A percentile compares a stretch with the other conserved stretches of the same genome.
These are phyloP conservation scores for Latrodectus hesperus DNA, from an alignment of 2,888 invertebrate genomes.

Conservation along the genomic window DNA sequence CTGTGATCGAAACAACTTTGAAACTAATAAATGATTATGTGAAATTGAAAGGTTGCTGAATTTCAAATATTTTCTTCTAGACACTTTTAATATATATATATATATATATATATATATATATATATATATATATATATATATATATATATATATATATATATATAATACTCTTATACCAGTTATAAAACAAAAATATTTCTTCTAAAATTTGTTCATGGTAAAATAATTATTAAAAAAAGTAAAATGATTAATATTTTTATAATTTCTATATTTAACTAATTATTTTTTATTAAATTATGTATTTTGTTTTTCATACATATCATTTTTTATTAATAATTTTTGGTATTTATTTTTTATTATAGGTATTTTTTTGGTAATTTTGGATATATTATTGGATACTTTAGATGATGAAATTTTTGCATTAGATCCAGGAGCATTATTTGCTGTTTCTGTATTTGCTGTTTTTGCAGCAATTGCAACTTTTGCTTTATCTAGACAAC, in stretches of 20 bases:
- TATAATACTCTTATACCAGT: too few relatives aligned
- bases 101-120: too few relatives aligned
- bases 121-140: too few relatives aligned
- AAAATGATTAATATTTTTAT: not conserved
- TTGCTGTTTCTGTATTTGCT: conserved; percentile 25
- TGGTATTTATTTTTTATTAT: conserved; percentile 20
- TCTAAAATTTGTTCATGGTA: not conserved
- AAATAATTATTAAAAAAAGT: not conserved
- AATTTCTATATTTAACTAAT: not conserved
- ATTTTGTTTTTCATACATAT: not conserved
- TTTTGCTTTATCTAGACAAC: conserved; percentile 45
- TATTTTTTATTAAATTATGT: not conserved
- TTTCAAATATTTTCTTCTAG: too few relatives aligned
- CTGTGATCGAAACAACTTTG: too few relatives aligned
- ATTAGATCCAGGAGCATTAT: conserved; percentile 38
- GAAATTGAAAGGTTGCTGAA: too few relatives aligned
- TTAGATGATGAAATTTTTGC: conserved; percentile 71
- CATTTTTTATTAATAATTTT: not conserved
- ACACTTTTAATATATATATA: too few relatives aligned
- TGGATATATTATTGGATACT: conserved; percentile 72
- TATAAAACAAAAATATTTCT: too few relatives aligned
- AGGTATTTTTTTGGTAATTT: conserved; percentile 71
- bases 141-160: too few relatives aligned
- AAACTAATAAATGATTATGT: too few relatives aligned
- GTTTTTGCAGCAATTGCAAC: conserved; percentile 43